Conservation (phyloP, 2,113 vertebrate genomes). For the Xenotilapia flavipinnis region DNA sequence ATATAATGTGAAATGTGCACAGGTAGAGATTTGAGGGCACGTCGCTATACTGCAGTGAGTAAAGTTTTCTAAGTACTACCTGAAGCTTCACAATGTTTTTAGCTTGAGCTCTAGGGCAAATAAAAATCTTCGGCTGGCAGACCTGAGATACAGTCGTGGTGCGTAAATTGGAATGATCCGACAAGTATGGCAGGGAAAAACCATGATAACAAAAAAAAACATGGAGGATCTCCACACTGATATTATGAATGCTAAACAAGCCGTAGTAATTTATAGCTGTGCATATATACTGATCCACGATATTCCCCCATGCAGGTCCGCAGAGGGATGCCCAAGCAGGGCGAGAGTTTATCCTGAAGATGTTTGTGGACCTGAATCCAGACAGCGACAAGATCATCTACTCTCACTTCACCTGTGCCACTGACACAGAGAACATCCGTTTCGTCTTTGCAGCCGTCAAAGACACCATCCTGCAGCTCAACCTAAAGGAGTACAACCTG, state of each 20-base stretch:
- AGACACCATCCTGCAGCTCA: slow-evolving; percentile 92
- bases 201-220: neutral
- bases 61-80: neutral
- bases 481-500: slow-evolving; percentile 95
- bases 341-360: slow-evolving; percentile 93
- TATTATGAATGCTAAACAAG: neutral
- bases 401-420: slow-evolving; percentile 96
- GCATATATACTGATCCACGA: neutral
- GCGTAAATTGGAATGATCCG: neutral
- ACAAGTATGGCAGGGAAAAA: neutral
- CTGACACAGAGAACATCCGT: slow-evolving; percentile 94
- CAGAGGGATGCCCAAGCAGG: slow-evolving; percentile 88
- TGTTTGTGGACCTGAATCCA: slow-evolving; percentile 96
- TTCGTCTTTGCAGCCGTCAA: slow-evolving; percentile 96
- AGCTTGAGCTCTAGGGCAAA: neutral
- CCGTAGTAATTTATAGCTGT: neutral
- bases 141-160: neutral
- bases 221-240: neutral
- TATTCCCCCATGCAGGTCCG: slow-evolving; percentile 71
- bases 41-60: neutral
- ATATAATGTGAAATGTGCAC: neutral
- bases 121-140: neutral
- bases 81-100: neutral
- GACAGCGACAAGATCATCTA: slow-evolving; percentile 96
- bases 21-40: neutral